Evolutionary conservation across 1,140 invertebrate species (phyloP).

Genomic region (Antheraea mylitta): DNA sequence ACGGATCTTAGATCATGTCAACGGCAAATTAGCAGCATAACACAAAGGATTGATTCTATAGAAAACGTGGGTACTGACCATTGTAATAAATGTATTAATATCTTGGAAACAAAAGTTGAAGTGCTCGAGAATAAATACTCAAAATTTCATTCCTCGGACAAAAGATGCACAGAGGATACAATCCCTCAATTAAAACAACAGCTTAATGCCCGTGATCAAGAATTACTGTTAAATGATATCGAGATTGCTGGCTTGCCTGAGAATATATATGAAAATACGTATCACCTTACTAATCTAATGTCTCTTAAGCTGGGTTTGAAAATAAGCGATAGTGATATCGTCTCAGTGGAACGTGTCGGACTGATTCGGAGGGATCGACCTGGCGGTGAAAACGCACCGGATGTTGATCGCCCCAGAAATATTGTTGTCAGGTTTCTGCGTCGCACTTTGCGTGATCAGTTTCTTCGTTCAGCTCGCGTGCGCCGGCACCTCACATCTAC

Average conservation of each 20-base stretch:
- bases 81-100: too few species aligned
- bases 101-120: too few species aligned
- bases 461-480: too few species aligned
- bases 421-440: conserved; percentile 15
- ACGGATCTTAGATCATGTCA: not conserved
- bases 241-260: conserved; percentile 15
- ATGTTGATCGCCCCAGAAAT: not conserved
- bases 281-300: conserved; percentile 4
- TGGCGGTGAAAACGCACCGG: not conserved
- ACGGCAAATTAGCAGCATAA: too few species aligned
- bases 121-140: too few species aligned
- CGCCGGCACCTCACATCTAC: too few species aligned
- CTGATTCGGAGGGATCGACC: not conserved
- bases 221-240: conserved; percentile 15
- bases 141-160: too few species aligned
- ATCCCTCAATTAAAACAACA: conserved; percentile 7
- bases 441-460: conserved; percentile 11
- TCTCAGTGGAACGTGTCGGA: conserved; percentile 13
- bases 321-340: conserved; percentile 13
- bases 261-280: not conserved
- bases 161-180: not conserved
- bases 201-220: conserved; percentile 17
- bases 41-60: too few species aligned
- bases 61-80: too few species aligned
- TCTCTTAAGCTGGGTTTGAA: conserved; percentile 6